Evolutionary conservation across 2,113 vertebrate species (phyloP).

Genomic region (Sturnira hondurensis): DNA sequence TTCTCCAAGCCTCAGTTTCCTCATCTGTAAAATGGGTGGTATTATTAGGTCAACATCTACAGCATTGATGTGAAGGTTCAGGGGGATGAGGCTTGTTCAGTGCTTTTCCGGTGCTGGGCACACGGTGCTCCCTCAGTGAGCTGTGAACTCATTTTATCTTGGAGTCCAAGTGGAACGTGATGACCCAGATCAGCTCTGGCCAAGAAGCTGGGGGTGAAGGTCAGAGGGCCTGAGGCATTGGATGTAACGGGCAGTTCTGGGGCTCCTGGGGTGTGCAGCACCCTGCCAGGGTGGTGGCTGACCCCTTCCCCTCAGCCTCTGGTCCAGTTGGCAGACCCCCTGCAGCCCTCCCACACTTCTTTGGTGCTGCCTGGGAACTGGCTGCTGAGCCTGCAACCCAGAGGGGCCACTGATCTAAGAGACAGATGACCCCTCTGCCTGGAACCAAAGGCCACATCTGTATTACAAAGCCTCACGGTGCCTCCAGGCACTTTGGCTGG

Average conservation of each 20-base stretch:
- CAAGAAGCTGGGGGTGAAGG: not conserved
- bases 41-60: no score
- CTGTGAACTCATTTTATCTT: not conserved
- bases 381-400: not conserved
- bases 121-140: rapidly evolving
- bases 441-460: not conserved
- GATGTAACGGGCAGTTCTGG: not conserved
- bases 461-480: not conserved
- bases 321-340: not conserved
- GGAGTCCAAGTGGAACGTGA: not conserved
- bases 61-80: not conserved
- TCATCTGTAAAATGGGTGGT: not conserved
- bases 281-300: not conserved
- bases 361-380: not conserved
- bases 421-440: rapidly evolving
- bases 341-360: not conserved
- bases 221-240: not conserved
- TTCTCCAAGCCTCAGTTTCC: not conserved
- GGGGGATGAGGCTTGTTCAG: no score
- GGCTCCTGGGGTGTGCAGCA: not conserved
- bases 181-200: not conserved
- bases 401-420: not conserved
- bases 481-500: not conserved
- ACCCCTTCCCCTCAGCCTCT: rapidly evolving
- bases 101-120: not conserved